Evolutionary conservation across 2,888 invertebrate genomes (phyloP), one percentile per base, ranked within the genome.

Genomic region (Phasia obesa): DNA sequence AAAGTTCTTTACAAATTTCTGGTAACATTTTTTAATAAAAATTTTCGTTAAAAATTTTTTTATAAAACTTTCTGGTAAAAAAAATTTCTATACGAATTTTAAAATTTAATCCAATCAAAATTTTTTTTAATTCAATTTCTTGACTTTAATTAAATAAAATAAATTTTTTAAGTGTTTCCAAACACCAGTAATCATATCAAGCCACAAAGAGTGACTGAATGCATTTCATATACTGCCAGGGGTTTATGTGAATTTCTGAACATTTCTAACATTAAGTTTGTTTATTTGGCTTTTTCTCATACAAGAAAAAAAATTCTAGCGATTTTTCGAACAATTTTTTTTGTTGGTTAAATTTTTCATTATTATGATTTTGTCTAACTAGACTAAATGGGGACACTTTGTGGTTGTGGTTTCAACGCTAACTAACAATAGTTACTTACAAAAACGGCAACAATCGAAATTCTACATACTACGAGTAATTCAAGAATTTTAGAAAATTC

Each of bases 331-430:
- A 53, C 13, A 53, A 23, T 25, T 53, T 55, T 47, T 15, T 19
- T 62, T 73, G 51, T 47, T n/a, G 44, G 42, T 42, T 42, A 53
- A 70, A 19, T 27, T 42, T 35, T 78, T 49, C 19, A 27, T 70
- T 53, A 35, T 62, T 17, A 17, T 53, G 25, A 64, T 71, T 42
- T 23, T 59, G 47, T 57, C 77, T 64, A 78, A 57, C 77, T 64
- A 78, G 77, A 82, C 82, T 78, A 78, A 82, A 78, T 77, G 82
- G 82, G 82, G 77, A 74, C 82, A 78, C 64, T 44, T 74, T 82
- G 82, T 74, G 77, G 53, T 74, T 82, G 82, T 74, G 77, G 77
- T 78, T 78, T 77, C 57, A 70, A 51, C 77, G 77, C 74, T 78
- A 74, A 82, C 81, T 73, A 77, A 77, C 73, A 78, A 77, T 67